A percentile compares a stretch with the other conserved stretches of the same genome.
phyloP scores from a whole-genome alignment of 2,113 vertebrate genomes.

The Toxotes jaculatrix region DNA sequence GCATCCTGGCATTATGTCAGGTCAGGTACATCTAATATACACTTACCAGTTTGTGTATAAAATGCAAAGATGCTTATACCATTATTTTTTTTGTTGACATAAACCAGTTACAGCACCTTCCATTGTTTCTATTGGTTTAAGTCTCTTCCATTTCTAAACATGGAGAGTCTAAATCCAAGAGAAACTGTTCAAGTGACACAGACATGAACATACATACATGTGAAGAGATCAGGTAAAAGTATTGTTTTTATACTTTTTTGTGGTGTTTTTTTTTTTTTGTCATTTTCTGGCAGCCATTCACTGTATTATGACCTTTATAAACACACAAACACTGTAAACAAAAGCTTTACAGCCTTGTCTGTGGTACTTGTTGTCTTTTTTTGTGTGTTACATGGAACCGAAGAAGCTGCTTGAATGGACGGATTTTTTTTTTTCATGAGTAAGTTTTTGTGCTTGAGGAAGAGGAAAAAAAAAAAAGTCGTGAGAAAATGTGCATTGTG shows the following conservation, averaged over 20 bases:
- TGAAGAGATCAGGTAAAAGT: too few species aligned
- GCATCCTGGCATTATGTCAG: background rate
- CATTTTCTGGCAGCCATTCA: background rate
- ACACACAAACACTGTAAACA: background rate
- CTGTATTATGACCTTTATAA: background rate
- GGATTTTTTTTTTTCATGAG: background rate
- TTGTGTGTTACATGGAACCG: background rate
- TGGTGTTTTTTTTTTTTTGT: too few species aligned
- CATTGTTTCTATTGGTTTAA: background rate
- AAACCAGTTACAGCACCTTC: background rate
- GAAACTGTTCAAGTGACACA: too few species aligned
- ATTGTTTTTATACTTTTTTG: background rate
- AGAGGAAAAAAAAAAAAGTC: background rate
- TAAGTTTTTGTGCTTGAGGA: background rate
- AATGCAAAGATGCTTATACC: background rate
- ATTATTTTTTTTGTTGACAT: background rate
- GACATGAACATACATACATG: too few species aligned
- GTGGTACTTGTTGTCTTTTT: background rate
- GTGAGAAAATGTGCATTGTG: conserved; percentile 28
- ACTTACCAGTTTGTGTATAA: background rate
- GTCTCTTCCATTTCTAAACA: background rate
- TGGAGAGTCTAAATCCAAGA: too few species aligned
- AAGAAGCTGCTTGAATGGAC: background rate
- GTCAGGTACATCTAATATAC: background rate
- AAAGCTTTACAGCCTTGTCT: background rate